Conservation (phyloP, 1,140 invertebrate species). For the Latrodectus geometricus region DNA sequence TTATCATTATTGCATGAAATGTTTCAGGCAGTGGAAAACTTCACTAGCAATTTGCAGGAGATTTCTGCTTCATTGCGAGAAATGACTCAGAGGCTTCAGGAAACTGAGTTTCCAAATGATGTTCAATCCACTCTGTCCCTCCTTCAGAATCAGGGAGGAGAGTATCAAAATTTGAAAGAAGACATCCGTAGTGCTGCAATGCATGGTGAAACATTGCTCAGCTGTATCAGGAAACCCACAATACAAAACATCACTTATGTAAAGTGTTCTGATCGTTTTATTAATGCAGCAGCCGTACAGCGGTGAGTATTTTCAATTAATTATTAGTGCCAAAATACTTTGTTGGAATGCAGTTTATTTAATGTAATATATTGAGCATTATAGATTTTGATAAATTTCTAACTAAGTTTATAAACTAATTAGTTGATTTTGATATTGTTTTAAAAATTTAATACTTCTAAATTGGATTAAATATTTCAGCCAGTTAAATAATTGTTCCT, state of each 20-base stretch:
- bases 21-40: conserved; percentile 88
- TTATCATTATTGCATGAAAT: too few species aligned
- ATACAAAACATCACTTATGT: conserved; percentile 66
- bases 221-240: conserved; percentile 74
- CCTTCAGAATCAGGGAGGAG: conserved; percentile 76
- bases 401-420: too few species aligned
- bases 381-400: neutral
- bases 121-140: conserved; percentile 79
- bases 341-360: too few species aligned
- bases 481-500: too few species aligned
- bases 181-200: conserved; percentile 84
- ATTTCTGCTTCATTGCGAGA: conserved; percentile 85
- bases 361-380: neutral
- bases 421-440: too few species aligned
- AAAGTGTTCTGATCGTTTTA: conserved; percentile 76
- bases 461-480: too few species aligned
- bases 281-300: conserved; percentile 92
- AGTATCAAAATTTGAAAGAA: conserved; percentile 79
- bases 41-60: conserved; percentile 88
- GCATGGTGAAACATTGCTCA: conserved; percentile 85
- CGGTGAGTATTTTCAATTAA: conserved; percentile 73
- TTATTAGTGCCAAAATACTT: neutral
- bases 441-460: too few species aligned
- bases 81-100: conserved; percentile 84
- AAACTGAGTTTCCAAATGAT: conserved; percentile 86